Conservation (phyloP, 2,797 vertebrate species). For the Parotocinclus haroldoi region DNA sequence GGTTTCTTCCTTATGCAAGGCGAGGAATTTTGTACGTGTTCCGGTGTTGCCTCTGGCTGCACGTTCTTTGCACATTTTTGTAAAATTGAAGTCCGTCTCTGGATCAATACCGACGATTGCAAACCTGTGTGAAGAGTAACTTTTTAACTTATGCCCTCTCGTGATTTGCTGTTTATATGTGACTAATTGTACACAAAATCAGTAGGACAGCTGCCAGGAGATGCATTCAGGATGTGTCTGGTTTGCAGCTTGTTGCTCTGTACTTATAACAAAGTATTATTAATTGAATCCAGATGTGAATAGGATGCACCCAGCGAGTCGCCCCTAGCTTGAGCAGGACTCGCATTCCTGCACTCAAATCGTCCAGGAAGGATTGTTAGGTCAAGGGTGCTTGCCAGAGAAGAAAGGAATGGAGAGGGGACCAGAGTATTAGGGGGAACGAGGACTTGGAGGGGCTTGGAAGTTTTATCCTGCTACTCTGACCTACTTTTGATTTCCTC, state of each 20-base stretch:
- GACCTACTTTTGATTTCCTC: conserved; percentile 43
- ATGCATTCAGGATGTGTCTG: neutral
- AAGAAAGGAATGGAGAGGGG: conserved; percentile 31
- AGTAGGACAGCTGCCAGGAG: neutral
- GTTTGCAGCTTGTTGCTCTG: conserved; percentile 15
- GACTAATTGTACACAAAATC: conserved; percentile 8
- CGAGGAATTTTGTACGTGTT: too few species aligned
- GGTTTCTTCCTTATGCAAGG: too few species aligned
- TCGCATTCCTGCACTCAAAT: conserved; percentile 57
- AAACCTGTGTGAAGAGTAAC: too few species aligned
- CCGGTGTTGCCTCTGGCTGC: too few species aligned
- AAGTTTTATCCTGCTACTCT: conserved; percentile 22
- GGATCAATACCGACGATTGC: too few species aligned
- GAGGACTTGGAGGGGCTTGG: conserved; percentile 34
- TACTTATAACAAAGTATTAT: conserved; percentile 41
- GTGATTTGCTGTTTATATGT: neutral
- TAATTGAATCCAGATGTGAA: conserved; percentile 58
- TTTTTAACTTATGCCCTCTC: too few species aligned
- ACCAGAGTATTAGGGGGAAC: conserved; percentile 32
- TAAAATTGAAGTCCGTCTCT: too few species aligned
- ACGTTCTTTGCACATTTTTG: too few species aligned
- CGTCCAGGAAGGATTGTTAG: conserved; percentile 49
- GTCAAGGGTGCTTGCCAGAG: conserved; percentile 43
- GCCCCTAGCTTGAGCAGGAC: conserved; percentile 37
- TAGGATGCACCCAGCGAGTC: conserved; percentile 43